Evolutionary conservation across 2,888 invertebrate species (phyloP), one percentile per base, ranked within the genome.

Genomic region (Epirrita christyi): DNA sequence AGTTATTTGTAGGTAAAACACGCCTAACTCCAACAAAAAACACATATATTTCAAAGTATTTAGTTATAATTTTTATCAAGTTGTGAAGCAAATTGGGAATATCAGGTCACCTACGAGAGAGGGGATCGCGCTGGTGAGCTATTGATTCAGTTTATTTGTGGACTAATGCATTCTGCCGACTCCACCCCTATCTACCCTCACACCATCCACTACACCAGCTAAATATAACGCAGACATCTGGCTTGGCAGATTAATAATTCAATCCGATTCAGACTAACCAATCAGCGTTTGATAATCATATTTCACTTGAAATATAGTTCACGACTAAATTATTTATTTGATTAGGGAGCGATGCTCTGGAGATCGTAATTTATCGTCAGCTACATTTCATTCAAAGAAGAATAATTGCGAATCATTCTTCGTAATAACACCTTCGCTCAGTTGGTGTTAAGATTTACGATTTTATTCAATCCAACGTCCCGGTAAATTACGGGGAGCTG

Each of bases 381-480:
- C 55, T 71, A 78, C 77, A 74, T 72, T 75, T 71, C 70, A 74
- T 76, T 76, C 72, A 70, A 71, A 71, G 70, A 73, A 72, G 76
- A 81, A 77, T 80, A 76, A 80, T 79, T 77, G 81, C 80, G 76
- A 84, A 85, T 86, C 82, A 86, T 86, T 85, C 78, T 76, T 78
- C 71, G 78, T 85, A 83, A 87, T 85, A 86, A 83, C 84, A 83
- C 83, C 84, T 83, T 80, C 77, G 70, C 78, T 78, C 67, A 72
- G 80, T 77, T 76, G 81, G 84, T 88, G 86, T 88, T 85, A 85
- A 86, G 88, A 88, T 88, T 88, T 88, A 89, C 87, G 88, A 83
- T 88, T 89, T 89, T 88, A 90, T 89, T 89, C 87, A 88, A 89
- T 89, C 83, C 85, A 86, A 78, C 87, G 83, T 85, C 82, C 83